A percentile compares a stretch with the other conserved stretches of the same genome.
Evolutionary conservation across 1,140 invertebrate genomes (phyloP).

Genomic region (Zaprionus kolodkinae): DNA sequence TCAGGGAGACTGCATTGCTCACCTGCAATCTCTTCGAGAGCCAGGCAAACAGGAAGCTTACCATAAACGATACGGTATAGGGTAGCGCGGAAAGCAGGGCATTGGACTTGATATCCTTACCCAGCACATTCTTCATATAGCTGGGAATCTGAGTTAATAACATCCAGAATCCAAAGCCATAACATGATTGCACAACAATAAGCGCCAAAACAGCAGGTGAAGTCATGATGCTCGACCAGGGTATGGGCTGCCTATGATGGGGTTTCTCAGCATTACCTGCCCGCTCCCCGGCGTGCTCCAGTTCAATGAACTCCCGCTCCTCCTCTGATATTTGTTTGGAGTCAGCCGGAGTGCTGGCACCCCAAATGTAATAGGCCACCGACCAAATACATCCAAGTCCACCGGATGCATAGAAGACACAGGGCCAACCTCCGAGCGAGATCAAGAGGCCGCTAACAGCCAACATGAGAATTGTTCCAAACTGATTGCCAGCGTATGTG

Average conservation of each 20-base stretch:
- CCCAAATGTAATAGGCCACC: slow-evolving; percentile 86
- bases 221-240: slow-evolving; percentile 91
- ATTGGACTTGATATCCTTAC: slow-evolving; percentile 90
- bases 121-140: slow-evolving; percentile 93
- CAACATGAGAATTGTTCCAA: slow-evolving; percentile 89
- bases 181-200: slow-evolving; percentile 92
- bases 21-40: slow-evolving; percentile 86
- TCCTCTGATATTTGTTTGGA: slow-evolving; percentile 86
- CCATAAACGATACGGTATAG: slow-evolving; percentile 89
- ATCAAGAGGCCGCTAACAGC: slow-evolving; percentile 88
- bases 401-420: slow-evolving; percentile 91
- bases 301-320: slow-evolving; percentile 87
- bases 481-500: slow-evolving; percentile 87
- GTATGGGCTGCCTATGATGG: slow-evolving; percentile 33
- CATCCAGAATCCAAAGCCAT: slow-evolving; percentile 97
- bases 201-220: slow-evolving; percentile 93
- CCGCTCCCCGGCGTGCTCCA: slow-evolving; percentile 15
- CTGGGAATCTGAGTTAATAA: slow-evolving; percentile 95
- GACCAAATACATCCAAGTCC: slow-evolving; percentile 87
- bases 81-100: slow-evolving; percentile 90
- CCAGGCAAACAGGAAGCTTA: slow-evolving; percentile 86
- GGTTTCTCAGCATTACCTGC: neutral
- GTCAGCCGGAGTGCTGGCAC: slow-evolving; percentile 87
- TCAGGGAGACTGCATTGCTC: slow-evolving; percentile 85
- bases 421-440: slow-evolving; percentile 88